Conservation (phyloP, 2,797 vertebrate species). For the Pangasius djambal region DNA sequence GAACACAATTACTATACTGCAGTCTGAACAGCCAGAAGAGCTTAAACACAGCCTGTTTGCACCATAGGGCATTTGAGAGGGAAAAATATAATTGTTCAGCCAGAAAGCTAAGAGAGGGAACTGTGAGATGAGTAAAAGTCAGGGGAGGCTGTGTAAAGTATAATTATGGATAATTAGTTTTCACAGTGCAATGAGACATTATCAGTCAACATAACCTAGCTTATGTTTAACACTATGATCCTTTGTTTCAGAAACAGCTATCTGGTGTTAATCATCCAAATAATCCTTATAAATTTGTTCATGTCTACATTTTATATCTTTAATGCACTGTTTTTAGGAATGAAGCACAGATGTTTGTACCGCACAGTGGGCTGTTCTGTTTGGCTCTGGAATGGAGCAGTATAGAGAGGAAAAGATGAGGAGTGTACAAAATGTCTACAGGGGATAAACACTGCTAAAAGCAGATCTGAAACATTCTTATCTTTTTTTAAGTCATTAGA, state of each 20-base stretch:
- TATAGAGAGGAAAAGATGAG: background rate
- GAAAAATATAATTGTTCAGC: constrained; percentile 30
- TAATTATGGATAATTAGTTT: constrained; percentile 39
- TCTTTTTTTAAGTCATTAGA: background rate
- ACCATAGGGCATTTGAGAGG: constrained; percentile 33
- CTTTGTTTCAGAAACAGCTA: constrained; percentile 2
- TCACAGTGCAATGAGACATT: constrained; percentile 18
- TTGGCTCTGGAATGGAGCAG: background rate
- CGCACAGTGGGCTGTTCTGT: background rate
- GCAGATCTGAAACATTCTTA: background rate
- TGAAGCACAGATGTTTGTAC: background rate
- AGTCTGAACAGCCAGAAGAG: constrained; percentile 7
- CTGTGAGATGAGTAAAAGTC: constrained; percentile 26
- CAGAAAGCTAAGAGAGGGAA: constrained; percentile 9
- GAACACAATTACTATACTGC: background rate
- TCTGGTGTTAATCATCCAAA: background rate
- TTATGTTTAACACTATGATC: constrained; percentile 4
- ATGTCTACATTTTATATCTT: background rate
- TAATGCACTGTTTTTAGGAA: background rate
- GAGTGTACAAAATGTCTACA: background rate
- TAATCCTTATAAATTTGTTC: background rate
- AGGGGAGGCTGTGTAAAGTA: constrained; percentile 28
- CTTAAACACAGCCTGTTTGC: constrained; percentile 66
- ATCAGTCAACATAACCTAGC: constrained; percentile 25
- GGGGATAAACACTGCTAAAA: background rate